These are phyloP conservation scores for Drosophila biarmipes DNA, from an alignment of 1,140 invertebrate species.

Conservation along the genomic window DNA sequence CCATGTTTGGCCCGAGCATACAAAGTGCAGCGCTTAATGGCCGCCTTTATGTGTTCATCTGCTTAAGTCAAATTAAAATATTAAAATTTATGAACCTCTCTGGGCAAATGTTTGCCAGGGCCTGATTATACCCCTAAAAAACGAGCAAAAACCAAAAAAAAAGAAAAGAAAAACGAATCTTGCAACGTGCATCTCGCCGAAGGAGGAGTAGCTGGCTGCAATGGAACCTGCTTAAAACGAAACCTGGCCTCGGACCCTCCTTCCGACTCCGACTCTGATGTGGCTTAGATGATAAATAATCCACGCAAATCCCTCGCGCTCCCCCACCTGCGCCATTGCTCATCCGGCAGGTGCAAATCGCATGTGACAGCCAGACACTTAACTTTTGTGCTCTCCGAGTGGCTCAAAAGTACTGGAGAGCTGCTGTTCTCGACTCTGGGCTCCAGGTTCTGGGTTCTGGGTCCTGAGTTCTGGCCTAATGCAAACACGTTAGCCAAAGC, in stretches of 20 bases:
- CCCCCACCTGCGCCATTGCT: slow-evolving; percentile 61
- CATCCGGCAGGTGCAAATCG: slow-evolving; percentile 83
- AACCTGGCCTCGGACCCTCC: slow-evolving; percentile 43
- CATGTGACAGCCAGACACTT: slow-evolving; percentile 82
- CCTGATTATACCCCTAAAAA: slow-evolving; percentile 39
- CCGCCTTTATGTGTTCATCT: slow-evolving; percentile 74
- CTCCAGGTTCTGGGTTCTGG: slow-evolving; percentile 5
- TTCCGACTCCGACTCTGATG: slow-evolving; percentile 39
- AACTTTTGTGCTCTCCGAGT: slow-evolving; percentile 71
- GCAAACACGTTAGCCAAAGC: slow-evolving; percentile 71
- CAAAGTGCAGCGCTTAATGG: slow-evolving; percentile 51
- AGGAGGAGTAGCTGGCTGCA: slow-evolving; percentile 10
- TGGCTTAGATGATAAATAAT: slow-evolving; percentile 79
- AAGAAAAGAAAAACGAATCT: slow-evolving; percentile 58
- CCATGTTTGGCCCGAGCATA: slow-evolving; percentile 40
- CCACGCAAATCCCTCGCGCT: slow-evolving; percentile 67
- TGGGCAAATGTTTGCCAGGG: slow-evolving; percentile 58
- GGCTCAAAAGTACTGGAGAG: slow-evolving; percentile 51
- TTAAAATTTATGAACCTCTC: slow-evolving; percentile 77
- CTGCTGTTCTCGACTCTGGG: slow-evolving; percentile 2
- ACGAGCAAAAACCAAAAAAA: slow-evolving; percentile 2
- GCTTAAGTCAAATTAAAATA: slow-evolving; percentile 77
- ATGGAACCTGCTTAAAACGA: slow-evolving; percentile 70
- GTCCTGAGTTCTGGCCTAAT: slow-evolving; percentile 48
- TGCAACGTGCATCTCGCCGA: slow-evolving; percentile 68